Base-by-base conservation (phyloP, 2,888 invertebrate genomes). In the Galerucella nymphaeae region DNA sequence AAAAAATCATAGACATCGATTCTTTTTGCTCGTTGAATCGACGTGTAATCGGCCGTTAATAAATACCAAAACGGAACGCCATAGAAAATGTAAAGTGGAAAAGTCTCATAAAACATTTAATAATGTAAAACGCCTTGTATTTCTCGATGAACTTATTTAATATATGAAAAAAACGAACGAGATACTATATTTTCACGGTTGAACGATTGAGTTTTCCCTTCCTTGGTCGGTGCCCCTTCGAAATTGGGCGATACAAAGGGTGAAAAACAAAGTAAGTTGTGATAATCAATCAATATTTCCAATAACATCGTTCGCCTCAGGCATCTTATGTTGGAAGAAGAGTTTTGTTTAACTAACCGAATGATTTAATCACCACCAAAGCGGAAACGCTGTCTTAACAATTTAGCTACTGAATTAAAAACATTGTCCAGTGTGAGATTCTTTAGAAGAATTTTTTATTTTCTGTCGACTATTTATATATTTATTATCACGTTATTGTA, bases 231-330 rank as follows among this genome's bases (percentile, higher is more conserved):
- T 55, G 61, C 23, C 62, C 71, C 72, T 45, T 55, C n/a, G 48
- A 62, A 61, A 57, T 70, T 63, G 63, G 62, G 53, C 73, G 65
- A 57, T 73, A 71, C 75, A 77, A 76, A 76, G 75, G 76, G 77
- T 77, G 77, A 76, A 77, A 75, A 77, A 75, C 75, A 76, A 78
- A 78, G 70, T 79, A 77, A 80, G 76, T 80, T 84, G 84, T 81
- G 86, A 84, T 86, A 87, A 86, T 87, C 87, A 86, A 87, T 87
- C 87, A 85, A 86, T 86, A 86, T 84, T 81, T 84, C 82, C 84
- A 83, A 85, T 85, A 84, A 83, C 81, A 82, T 81, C 80, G 77
- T 77, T 81, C 78, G 83, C 85, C 84, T 78, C 81, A 81, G 83
- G 85, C 84, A 82, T 79, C 82, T 81, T 79, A 79, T 83, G 79